A percentile compares a stretch with the other conserved stretches of the same genome.
These are phyloP conservation scores for Apodemia zela DNA, from an alignment of 2,888 invertebrate species.

Conservation along the genomic window DNA sequence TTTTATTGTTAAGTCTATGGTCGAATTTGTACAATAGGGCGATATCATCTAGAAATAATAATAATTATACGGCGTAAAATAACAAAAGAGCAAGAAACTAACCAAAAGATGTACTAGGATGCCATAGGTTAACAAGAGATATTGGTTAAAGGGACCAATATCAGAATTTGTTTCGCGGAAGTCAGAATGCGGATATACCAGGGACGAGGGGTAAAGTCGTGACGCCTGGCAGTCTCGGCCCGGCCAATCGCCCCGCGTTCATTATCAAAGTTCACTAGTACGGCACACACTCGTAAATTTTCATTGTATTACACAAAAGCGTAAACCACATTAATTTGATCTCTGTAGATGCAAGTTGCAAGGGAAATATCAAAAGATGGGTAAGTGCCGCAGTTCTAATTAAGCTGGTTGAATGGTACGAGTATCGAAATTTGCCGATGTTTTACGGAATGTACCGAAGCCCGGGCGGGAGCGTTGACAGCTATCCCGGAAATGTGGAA, in stretches of 20 bases:
- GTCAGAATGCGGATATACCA: constrained; percentile 51
- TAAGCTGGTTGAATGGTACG: constrained; percentile 40
- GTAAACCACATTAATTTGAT: constrained; percentile 38
- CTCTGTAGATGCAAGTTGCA: constrained; percentile 39
- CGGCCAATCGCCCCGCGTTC: constrained; percentile 68
- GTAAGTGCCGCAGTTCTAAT: constrained; percentile 44
- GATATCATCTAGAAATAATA: too few species aligned
- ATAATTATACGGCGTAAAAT: neutral
- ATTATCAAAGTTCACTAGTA: constrained; percentile 79
- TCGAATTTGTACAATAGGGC: too few species aligned
- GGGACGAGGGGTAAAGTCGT: constrained; percentile 38
- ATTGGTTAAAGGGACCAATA: constrained; percentile 30
- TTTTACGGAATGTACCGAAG: constrained; percentile 57
- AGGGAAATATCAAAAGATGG: constrained; percentile 13
- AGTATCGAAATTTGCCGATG: constrained; percentile 56
- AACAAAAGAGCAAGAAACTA: constrained; percentile 24
- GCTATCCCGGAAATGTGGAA: constrained; percentile 67
- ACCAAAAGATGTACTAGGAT: constrained; percentile 32
- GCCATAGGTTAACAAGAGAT: constrained; percentile 31
- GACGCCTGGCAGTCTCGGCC: constrained; percentile 41
- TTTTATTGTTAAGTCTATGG: too few species aligned
- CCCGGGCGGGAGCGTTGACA: constrained; percentile 61
- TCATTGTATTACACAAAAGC: constrained; percentile 37
- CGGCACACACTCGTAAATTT: constrained; percentile 43
- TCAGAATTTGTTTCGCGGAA: constrained; percentile 39